Evolutionary conservation across 2,888 invertebrate species (phyloP).

Genomic region (Corbicula japonica): DNA sequence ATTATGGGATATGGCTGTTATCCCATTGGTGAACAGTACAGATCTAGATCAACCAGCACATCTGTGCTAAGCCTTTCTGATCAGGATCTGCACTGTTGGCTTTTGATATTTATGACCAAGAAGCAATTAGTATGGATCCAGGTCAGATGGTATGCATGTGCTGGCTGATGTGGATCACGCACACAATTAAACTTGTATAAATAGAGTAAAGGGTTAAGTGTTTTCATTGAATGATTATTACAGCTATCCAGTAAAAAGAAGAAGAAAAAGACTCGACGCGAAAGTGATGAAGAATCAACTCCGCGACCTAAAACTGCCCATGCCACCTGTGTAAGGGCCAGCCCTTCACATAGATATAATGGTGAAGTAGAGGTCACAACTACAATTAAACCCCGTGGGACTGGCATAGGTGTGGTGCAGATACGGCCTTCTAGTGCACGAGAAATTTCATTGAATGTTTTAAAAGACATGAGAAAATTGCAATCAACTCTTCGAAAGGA

Average conservation of each 20-base stretch:
- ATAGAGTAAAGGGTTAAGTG: no score
- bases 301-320: slow-evolving; percentile 62
- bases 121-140: no score
- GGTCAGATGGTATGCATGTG: no score
- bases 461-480: slow-evolving; percentile 84
- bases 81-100: no score
- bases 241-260: slow-evolving; percentile 74
- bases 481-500: slow-evolving; percentile 84
- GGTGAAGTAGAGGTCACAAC: slow-evolving; percentile 79
- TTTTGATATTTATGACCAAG: no score
- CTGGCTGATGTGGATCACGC: no score
- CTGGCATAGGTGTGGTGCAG: slow-evolving; percentile 59
- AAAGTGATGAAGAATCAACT: slow-evolving; percentile 39
- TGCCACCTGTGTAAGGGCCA: slow-evolving; percentile 30
- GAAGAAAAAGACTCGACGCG: slow-evolving; percentile 65
- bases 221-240: no score
- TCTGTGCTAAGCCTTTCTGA: no score
- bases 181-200: no score
- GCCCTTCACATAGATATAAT: slow-evolving; percentile 49
- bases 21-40: no score
- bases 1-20: no score
- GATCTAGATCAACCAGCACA: no score
- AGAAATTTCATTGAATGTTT: slow-evolving; percentile 77
- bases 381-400: slow-evolving; percentile 76
- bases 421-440: slow-evolving; percentile 68